Evolutionary conservation across 2,797 vertebrate genomes (phyloP).

Genomic region (Hapalemur alaotrensis): DNA sequence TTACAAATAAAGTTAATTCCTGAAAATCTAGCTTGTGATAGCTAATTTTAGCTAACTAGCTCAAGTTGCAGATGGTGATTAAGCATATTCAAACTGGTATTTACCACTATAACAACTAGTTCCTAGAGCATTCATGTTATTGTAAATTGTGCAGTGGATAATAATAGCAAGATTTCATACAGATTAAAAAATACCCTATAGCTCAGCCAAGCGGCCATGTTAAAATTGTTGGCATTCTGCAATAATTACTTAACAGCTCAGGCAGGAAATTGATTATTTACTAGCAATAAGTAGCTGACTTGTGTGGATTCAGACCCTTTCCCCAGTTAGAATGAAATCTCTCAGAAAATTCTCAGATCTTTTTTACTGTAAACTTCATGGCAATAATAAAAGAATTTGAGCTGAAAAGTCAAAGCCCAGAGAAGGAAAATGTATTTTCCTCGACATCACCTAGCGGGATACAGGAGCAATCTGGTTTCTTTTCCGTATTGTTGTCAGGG

Average conservation of each 20-base stretch:
- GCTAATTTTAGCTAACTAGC: constrained; percentile 80
- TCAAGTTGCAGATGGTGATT: constrained; percentile 81
- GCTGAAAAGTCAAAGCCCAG: constrained; percentile 1
- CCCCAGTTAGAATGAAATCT: constrained; percentile 70
- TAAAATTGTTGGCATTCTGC: constrained; percentile 77
- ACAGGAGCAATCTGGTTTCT: background rate
- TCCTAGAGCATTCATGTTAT: constrained; percentile 79
- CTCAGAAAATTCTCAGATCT: constrained; percentile 51
- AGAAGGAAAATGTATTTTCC: background rate
- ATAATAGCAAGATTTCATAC: constrained; percentile 81
- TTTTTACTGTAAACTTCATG: constrained; percentile 48
- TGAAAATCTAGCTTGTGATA: constrained; percentile 71
- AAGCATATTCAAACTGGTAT: constrained; percentile 80
- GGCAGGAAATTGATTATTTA: constrained; percentile 77
- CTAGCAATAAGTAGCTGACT: constrained; percentile 77
- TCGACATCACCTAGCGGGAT: background rate
- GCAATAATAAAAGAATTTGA: background rate
- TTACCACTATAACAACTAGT: constrained; percentile 80
- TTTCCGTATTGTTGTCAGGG: background rate
- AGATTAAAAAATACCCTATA: constrained; percentile 78
- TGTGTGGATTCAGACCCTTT: constrained; percentile 69
- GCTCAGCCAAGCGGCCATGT: constrained; percentile 73
- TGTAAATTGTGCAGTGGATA: constrained; percentile 77
- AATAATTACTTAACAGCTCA: constrained; percentile 80
- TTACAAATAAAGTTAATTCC: constrained; percentile 76